phyloP scores from a whole-genome alignment of 2,797 vertebrate species.

The Dryobates pubescens region DNA sequence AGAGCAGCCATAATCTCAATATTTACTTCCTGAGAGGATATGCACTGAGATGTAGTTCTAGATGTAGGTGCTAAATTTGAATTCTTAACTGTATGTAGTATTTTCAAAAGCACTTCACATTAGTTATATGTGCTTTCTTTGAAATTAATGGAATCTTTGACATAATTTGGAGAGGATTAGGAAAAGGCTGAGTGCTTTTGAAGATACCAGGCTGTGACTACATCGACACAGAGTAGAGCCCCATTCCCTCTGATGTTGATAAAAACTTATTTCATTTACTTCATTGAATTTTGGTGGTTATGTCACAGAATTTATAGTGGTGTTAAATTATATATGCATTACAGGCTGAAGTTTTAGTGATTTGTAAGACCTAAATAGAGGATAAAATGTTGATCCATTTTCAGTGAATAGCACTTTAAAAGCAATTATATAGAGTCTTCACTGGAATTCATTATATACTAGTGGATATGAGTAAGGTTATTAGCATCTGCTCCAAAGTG shows the following conservation, averaged over 20 bases:
- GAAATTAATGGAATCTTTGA: neutral
- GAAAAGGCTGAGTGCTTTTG: neutral
- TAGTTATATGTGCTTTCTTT: neutral
- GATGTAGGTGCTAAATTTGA: neutral
- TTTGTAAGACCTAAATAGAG: neutral
- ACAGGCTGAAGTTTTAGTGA: neutral
- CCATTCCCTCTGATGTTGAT: neutral
- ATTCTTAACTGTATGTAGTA: neutral
- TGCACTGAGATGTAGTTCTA: neutral
- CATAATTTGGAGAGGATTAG: neutral
- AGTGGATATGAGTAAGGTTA: neutral
- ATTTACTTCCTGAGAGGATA: neutral
- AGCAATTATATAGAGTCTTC: neutral
- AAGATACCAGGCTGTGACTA: neutral
- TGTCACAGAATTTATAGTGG: neutral
- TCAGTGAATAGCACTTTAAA: neutral
- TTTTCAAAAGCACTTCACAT: neutral
- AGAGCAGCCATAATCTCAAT: neutral
- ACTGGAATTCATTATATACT: neutral
- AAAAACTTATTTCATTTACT: neutral
- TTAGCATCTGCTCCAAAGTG: neutral
- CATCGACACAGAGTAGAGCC: neutral
- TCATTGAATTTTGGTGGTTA: neutral
- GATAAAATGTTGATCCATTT: slow-evolving; percentile 4
- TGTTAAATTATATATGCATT: neutral